Base-by-base conservation (phyloP, 2,888 invertebrate genomes). In the Pseudoips prasinana region DNA sequence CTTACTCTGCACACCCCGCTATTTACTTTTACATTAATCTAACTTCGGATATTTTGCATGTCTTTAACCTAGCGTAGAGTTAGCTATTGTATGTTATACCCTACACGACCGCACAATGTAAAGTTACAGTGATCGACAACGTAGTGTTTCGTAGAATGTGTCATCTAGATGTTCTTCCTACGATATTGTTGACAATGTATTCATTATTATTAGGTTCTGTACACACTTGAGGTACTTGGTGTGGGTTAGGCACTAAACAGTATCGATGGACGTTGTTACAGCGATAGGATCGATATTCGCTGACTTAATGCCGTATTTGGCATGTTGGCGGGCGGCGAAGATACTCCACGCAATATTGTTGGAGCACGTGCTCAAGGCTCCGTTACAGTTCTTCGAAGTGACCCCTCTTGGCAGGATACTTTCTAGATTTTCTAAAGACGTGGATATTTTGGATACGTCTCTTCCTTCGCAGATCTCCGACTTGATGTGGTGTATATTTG, bases 341-440 rank as follows among this genome's bases (percentile, higher is more conserved):
- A 64, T 80, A 31, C 82, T 93, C 67, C 93, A 93, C 84, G 71
- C 75, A 46, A 67, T 74, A 27, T 80, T 95, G 73, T 81, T 95
- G 65, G 60, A 68, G 34, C 90, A 90, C 65, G 90, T 94, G 48
- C 70, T 95, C 52, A 90, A 90, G 66, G 90, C 92, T 64, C 94
- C 94, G 33, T 90, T 94, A 86, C 90, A 92, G 67, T 92, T 94
- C 87, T 95, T 94, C 85, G 95, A 95, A 78, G 92, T 92, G 58
- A 95, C 95, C 33, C 95, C 95, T 25, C 59, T 91, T 50, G 95
- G 95, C 73, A 90, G 95, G 56, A 91, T 95, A 58, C 86, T 95
- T 39, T 71, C 92, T 84, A 91, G 94, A 75, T 94, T 94, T 84
- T 92, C 93, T 75, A 92, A 93, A 91, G 94, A 94, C 81, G 84